Percentiles rank a stretch among this genome's conserved stretches.
phyloP scores from a whole-genome alignment of 2,888 invertebrate species.

The Lepetodrilus schrolli region DNA sequence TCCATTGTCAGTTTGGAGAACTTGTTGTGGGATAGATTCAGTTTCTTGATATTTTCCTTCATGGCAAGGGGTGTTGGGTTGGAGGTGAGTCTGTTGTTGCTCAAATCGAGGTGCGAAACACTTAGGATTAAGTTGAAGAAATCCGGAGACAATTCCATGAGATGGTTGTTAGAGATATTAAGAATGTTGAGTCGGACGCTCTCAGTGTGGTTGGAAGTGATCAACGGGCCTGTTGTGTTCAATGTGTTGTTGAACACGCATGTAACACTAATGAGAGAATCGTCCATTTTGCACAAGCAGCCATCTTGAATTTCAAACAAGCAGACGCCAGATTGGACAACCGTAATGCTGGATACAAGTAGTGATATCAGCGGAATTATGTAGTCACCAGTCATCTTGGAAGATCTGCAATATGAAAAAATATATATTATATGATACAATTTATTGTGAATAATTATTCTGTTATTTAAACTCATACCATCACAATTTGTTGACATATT shows the following conservation, averaged over 20 bases:
- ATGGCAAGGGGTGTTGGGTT: background rate
- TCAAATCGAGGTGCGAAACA: conserved; percentile 15
- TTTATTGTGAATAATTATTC: too few relatives aligned
- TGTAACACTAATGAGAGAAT: background rate
- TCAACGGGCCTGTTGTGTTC: background rate
- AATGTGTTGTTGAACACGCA: background rate
- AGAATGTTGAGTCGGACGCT: conserved; percentile 8
- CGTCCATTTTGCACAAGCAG: background rate
- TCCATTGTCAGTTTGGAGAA: background rate
- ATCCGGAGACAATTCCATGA: conserved; percentile 23
- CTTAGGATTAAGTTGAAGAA: conserved; percentile 31
- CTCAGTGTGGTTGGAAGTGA: background rate
- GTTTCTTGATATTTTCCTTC: background rate
- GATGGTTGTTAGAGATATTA: conserved; percentile 30
- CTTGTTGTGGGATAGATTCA: conserved; percentile 30
- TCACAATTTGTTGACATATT: too few relatives aligned
- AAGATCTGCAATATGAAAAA: too few relatives aligned
- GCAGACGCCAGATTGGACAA: background rate
- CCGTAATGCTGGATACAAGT: too few relatives aligned
- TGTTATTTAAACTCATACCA: background rate
- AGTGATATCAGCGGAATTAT: too few relatives aligned
- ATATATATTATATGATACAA: too few relatives aligned
- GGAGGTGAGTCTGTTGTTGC: conserved; percentile 24
- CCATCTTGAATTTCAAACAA: background rate
- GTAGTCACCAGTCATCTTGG: too few relatives aligned